Evolutionary conservation across 1,140 invertebrate genomes (phyloP), one percentile per base, ranked within the genome.

Genomic region (Apis cerana): DNA sequence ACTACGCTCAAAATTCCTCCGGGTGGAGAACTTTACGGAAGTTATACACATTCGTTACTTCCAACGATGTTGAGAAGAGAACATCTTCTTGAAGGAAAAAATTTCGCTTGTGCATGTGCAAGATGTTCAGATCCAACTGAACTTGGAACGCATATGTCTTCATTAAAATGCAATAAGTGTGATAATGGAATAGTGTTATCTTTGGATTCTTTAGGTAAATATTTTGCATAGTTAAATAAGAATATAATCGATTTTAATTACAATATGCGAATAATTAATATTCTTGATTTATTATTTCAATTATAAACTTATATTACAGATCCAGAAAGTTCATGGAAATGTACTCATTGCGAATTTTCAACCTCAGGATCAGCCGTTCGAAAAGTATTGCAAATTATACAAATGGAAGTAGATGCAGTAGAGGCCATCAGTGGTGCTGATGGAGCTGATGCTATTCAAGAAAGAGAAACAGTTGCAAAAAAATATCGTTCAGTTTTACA

Each of bases 81-180:
- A 83, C 95, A 96, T 90, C 93, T 98, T 1, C 93, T 95, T 23
- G 95, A 96, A 89, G 96, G 96, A 33, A 97, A 98, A 94, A 96
- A 97, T 91, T 98, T 98, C 90, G 94, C 95, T 11, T 98, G 97
- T 89, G 94, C 94, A 56, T 98, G 97, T 86, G 83, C 93, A 27
- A 95, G 97, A 69, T 98, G 97, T 89, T 93, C 95, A 0, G 97
- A 97, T 92, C 96, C 97, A 10, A 96, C 96, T 0, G 97, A 98
- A 90, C 91, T 97, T 27, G 96, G 95, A 15, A 97, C 97, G 0
- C 96, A 97, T 90, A 94, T 97, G 83, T 97, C 97, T 75, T 96
- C 97, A 0, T 89, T 98, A 0, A 97, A 97, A 87, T 98, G 97
- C 88, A 96, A 94, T 61, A 96, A 96, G 90, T 97, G 97, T 90